Percentiles rank a stretch among this genome's conserved stretches.
phyloP scores from a whole-genome alignment of 2,113 vertebrate species.

The Pao palembangensis region DNA sequence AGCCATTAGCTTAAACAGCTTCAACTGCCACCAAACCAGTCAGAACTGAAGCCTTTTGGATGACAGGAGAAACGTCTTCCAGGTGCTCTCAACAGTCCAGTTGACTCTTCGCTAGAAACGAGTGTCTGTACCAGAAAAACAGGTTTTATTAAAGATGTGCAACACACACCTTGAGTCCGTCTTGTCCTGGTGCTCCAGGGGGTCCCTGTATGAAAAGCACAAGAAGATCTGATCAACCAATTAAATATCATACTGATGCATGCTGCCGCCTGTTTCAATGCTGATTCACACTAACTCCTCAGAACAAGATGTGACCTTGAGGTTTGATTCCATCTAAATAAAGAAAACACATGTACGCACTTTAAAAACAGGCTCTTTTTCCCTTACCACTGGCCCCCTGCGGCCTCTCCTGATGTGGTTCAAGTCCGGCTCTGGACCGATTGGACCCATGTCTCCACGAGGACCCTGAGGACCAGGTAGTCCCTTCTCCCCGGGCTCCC shows the following conservation, averaged over 20 bases:
- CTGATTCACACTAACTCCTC: no score
- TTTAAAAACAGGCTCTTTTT: neutral
- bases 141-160: neutral
- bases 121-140: neutral
- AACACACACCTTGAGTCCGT: conserved; percentile 74
- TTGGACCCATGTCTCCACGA: conserved; percentile 76
- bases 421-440: conserved; percentile 74
- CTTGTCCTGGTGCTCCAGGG: conserved; percentile 71
- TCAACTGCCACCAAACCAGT: no score
- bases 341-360: no score
- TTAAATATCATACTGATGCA: neutral
- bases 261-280: neutral
- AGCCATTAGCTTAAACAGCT: no score
- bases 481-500: conserved; percentile 62
- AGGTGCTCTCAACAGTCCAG: no score
- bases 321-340: no score
- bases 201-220: conserved; percentile 61
- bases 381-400: conserved; percentile 75
- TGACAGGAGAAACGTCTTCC: no score
- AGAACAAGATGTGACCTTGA: no score
- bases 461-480: conserved; percentile 63
- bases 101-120: neutral
- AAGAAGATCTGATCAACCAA: neutral
- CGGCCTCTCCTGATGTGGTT: conserved; percentile 74
- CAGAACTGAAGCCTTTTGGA: no score